Percentiles rank a stretch among this genome's conserved stretches.
phyloP scores from a whole-genome alignment of 1,140 invertebrate species.

The Drosophila ficusphila region DNA sequence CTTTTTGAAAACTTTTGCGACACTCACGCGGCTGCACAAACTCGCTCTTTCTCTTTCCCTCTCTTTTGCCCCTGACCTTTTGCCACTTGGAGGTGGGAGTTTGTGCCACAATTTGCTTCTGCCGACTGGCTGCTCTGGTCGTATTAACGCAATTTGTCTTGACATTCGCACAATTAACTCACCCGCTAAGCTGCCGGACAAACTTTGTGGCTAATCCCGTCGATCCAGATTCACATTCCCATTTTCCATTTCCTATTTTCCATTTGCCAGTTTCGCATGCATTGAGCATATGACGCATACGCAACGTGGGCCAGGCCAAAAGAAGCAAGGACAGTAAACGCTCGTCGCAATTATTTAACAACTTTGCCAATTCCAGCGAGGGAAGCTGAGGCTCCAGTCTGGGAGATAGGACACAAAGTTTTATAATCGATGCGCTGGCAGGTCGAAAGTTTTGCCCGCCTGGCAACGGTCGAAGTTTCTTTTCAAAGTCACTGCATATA shows the following conservation, averaged over 20 bases:
- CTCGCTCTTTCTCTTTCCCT: not conserved
- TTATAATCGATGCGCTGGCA: constrained; percentile 79
- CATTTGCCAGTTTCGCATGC: constrained; percentile 29
- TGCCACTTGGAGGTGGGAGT: constrained; percentile 40
- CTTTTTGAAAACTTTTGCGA: constrained; percentile 81
- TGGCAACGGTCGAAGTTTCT: constrained; percentile 66
- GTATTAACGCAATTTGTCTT: constrained; percentile 83
- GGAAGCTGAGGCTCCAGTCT: constrained; percentile 35
- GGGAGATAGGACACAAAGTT: constrained; percentile 77
- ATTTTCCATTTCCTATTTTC: too few relatives aligned
- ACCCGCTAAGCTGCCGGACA: constrained; percentile 70
- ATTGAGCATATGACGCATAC: constrained; percentile 71
- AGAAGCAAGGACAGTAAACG: constrained; percentile 53
- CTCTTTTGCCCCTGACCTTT: constrained; percentile 31
- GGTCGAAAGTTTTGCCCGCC: constrained; percentile 67
- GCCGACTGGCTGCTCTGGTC: constrained; percentile 47
- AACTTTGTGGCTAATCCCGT: constrained; percentile 67
- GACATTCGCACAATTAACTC: constrained; percentile 83
- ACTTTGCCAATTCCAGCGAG: constrained; percentile 67
- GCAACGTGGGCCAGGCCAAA: constrained; percentile 20
- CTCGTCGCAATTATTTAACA: constrained; percentile 79
- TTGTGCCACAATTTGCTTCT: constrained; percentile 35
- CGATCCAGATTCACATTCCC: constrained; percentile 25
- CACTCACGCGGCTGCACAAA: constrained; percentile 49
- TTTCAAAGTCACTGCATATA: constrained; percentile 82